Base-by-base conservation (phyloP, 2,888 invertebrate species). In the Galerucella nymphaeae region DNA sequence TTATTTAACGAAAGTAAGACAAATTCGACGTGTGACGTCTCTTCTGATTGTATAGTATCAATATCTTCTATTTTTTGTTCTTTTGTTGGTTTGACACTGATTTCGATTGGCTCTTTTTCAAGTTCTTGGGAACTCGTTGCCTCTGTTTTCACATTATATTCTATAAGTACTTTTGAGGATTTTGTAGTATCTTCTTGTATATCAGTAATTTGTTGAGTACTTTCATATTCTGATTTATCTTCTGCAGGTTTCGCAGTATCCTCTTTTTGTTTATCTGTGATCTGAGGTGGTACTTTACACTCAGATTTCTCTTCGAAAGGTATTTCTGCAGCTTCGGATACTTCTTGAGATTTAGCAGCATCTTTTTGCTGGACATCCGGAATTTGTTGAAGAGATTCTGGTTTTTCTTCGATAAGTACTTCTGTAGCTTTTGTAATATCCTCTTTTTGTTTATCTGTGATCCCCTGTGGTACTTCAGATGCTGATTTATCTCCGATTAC, bases 1-100 rank as follows among this genome's bases (percentile, higher is more conserved):
- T 70, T 75, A 30, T 79, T 76, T 38, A 86, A 76, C 9, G 84
- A 81, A 9, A 72, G 70, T n/a, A 82, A 65, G 18, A 82, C 73
- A 4, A 75, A 63, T 58, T 79, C 66, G 5, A 75, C 72, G 69
- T 74, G 67, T 61, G 61, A 55, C 11, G 20, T 9, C 20, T 30
- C 48, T 42, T 57, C 50, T 58, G 30, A 18, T 30, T 18, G 64
- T 13, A 20, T 9, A n/a, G 13, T 14, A 48, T 55, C 57, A 23
- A n/a, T 13, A 14, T 63, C 69, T 48, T 69, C 63, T 42, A 58
- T 1, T 23, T 30, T 30, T 58, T 58, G 58, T 58, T 14, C 57
- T 9, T 57, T 10, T 23, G 9, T 10, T 13, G 57, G 3, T 57
- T 57, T 6, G 2, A 18, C 23, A n/a, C 2, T 58, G 30, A 58